Conservation (phyloP, 1,140 invertebrate species). For the Nasonia longicornis region DNA sequence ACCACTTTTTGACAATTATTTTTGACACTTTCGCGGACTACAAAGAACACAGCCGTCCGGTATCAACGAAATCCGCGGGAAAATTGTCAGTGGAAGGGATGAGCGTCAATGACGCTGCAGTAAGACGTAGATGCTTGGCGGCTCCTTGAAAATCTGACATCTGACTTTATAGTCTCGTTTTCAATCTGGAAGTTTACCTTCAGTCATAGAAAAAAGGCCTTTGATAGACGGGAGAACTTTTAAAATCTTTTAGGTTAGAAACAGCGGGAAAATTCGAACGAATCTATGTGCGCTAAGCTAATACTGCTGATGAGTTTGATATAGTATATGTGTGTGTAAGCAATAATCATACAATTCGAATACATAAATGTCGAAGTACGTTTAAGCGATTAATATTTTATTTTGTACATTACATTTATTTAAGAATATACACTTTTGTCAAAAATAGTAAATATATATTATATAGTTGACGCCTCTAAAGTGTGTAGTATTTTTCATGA, state of each 20-base stretch:
- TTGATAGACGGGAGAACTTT: not conserved
- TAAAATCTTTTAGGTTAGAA: not conserved
- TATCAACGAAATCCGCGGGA: slow-evolving; percentile 61
- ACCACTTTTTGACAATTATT: slow-evolving; percentile 30
- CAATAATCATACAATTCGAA: not conserved
- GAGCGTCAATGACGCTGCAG: not conserved
- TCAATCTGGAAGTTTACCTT: slow-evolving; percentile 3
- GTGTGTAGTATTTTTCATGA: slow-evolving; percentile 21
- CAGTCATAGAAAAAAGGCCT: not conserved
- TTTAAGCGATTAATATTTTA: slow-evolving; percentile 6
- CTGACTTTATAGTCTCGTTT: not conserved
- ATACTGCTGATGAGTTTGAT: too few relatives aligned
- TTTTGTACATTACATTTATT: slow-evolving; percentile 26
- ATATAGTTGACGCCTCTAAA: slow-evolving; percentile 20
- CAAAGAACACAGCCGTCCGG: slow-evolving; percentile 34
- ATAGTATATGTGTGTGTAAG: not conserved
- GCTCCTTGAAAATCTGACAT: not conserved
- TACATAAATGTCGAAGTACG: not conserved
- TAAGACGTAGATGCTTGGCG: not conserved
- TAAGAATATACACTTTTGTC: slow-evolving; percentile 35
- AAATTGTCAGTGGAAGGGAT: slow-evolving; percentile 48
- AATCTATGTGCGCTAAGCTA: too few relatives aligned
- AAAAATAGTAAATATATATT: slow-evolving; percentile 11
- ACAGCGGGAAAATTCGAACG: slow-evolving; percentile 1
- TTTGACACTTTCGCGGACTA: slow-evolving; percentile 42